These are phyloP conservation scores for Spondyliosoma cantharus DNA, from an alignment of 2,797 vertebrate genomes.

Conservation along the genomic window DNA sequence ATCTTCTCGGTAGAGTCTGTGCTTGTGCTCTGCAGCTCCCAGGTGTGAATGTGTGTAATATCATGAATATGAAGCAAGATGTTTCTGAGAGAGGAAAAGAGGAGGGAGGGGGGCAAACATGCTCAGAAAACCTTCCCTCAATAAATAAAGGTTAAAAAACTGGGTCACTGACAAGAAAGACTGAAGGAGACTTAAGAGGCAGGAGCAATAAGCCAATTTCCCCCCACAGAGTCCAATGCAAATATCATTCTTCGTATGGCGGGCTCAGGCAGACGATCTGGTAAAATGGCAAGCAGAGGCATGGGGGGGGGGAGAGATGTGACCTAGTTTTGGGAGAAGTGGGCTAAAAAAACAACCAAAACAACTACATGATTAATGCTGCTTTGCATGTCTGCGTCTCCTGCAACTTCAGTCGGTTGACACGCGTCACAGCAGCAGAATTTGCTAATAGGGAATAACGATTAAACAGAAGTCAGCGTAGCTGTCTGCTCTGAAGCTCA, in stretches of 20 bases:
- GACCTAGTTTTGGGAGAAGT: slow-evolving; percentile 72
- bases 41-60: slow-evolving; percentile 62
- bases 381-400: slow-evolving; percentile 42
- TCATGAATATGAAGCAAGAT: slow-evolving; percentile 63
- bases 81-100: slow-evolving; percentile 20
- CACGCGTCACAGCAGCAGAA: slow-evolving; percentile 24
- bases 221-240: slow-evolving; percentile 56
- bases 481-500: slow-evolving; percentile 3
- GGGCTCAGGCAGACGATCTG: slow-evolving; percentile 56
- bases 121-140: slow-evolving; percentile 30
- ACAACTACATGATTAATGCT: slow-evolving; percentile 74
- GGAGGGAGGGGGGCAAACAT: neutral
- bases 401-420: slow-evolving; percentile 26
- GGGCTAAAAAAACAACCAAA: slow-evolving; percentile 63
- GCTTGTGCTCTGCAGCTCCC: slow-evolving; percentile 48
- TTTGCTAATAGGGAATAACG: slow-evolving; percentile 24
- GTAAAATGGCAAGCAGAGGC: slow-evolving; percentile 54
- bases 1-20: slow-evolving; percentile 22
- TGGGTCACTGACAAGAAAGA: slow-evolving; percentile 73
- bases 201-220: slow-evolving; percentile 55
- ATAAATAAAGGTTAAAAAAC: slow-evolving; percentile 66
- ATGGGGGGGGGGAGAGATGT: slow-evolving; percentile 31
- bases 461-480: slow-evolving; percentile 21
- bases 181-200: slow-evolving; percentile 61
- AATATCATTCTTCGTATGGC: slow-evolving; percentile 59